Evolutionary conservation across 2,113 vertebrate genomes (phyloP).

Genomic region (Xyrauchen texanus): DNA sequence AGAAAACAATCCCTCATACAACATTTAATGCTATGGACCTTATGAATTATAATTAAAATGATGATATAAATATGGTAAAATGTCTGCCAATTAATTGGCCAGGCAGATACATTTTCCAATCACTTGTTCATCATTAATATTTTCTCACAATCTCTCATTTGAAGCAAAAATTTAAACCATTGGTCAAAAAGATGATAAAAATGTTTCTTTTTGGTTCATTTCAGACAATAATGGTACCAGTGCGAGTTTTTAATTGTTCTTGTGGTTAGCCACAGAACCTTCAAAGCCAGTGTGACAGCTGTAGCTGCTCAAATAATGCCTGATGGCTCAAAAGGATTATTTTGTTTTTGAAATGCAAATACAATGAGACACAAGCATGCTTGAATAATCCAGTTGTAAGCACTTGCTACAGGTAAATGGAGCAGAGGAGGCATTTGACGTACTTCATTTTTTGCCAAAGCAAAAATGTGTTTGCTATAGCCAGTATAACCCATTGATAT

Average conservation of each 20-base stretch:
- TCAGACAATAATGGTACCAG: not conserved
- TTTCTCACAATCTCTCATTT: too few species aligned
- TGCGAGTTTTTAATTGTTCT: not conserved
- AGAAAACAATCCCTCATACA: too few species aligned
- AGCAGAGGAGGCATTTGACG: not conserved
- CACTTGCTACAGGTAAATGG: not conserved
- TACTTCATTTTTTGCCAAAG: not conserved
- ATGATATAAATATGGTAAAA: too few species aligned
- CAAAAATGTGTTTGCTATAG: not conserved
- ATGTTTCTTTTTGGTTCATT: not conserved
- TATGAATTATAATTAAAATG: too few species aligned
- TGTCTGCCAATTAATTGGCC: too few species aligned
- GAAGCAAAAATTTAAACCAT: too few species aligned
- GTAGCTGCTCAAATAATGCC: not conserved
- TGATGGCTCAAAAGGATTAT: not conserved
- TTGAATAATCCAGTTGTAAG: not conserved
- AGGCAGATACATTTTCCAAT: too few species aligned
- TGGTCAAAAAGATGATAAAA: not conserved
- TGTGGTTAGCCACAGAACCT: not conserved
- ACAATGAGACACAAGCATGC: not conserved
- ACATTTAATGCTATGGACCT: too few species aligned
- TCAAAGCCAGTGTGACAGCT: not conserved
- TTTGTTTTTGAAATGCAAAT: constrained; percentile 13
- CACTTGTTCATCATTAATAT: too few species aligned
- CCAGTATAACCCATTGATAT: too few species aligned